Evolutionary conservation across 2,797 vertebrate genomes (phyloP), one percentile per base, ranked within the genome.

Genomic region (Labeo calbasu): DNA sequence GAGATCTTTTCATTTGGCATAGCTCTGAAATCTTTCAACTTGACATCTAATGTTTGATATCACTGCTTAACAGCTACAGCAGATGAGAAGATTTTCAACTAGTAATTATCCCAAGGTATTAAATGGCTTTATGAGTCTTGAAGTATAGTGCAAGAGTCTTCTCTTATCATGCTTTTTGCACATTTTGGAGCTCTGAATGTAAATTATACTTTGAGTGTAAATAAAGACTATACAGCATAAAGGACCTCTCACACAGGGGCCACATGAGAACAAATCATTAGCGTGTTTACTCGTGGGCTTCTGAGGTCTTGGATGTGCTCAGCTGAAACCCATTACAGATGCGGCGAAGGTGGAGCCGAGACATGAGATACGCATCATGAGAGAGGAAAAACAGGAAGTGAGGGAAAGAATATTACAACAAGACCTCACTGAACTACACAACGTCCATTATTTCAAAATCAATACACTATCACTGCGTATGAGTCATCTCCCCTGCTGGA

Each of bases 401-500:
- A 86, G 23, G 55, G 55, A 28, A 51, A 77, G 53, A 51, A 53
- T n/a, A 23, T 51, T 19, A 79, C 40, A n/a, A 5, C 4, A n/a
- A 76, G 28, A 63, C 32, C 69, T 83, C 53, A 66, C 81, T 79
- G 79, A 59, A 80, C 68, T 32, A 61, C 69, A 78, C 43, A 65
- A 70, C 21, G n/a, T 81, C 80, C 83, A 83, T 82, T 86, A 80
- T 82, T 66, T 28, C 66, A 75, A 28, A 81, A 83, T 88, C 83
- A 63, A 85, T 83, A 75, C 63, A 15, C 28, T 53, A 81, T 85
- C 59, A 75, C 53, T 14, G 71, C 28, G 78, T 78, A 69, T 86
- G 83, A 88, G 77, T 88, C 86, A 86, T 73, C 32, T 55, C 77
- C 72, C 53, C 69, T 21, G 53, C 55, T 57, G 61, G 15, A 83